phyloP scores from a whole-genome alignment of 2,797 vertebrate species.

The Onychomys leucogaster region DNA sequence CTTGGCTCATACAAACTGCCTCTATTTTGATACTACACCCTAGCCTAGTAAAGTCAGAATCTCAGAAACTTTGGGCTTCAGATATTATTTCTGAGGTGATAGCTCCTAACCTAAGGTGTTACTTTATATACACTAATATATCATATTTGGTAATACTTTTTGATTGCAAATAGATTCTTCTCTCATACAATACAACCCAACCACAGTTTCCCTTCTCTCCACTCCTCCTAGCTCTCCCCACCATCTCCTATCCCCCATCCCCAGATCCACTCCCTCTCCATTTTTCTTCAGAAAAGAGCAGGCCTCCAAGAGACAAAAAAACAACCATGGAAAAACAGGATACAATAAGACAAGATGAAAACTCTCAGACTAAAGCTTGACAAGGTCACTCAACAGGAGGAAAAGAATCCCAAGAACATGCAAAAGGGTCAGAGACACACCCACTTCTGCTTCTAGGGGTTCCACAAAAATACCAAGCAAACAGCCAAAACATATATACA shows the following conservation, averaged over 20 bases:
- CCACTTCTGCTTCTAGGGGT: not conserved
- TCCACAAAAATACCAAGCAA: not conserved
- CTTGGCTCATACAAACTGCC: not conserved
- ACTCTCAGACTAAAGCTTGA: not conserved
- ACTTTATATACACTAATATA: slow-evolving; percentile 34
- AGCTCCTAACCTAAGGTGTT: slow-evolving; percentile 16
- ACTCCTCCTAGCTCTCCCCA: too few species aligned
- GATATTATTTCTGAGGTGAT: slow-evolving; percentile 38
- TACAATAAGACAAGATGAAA: not conserved
- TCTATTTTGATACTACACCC: slow-evolving; percentile 46
- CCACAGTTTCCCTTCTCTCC: not conserved
- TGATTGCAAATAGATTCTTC: not conserved
- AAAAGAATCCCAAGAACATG: not conserved
- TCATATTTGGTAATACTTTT: not conserved
- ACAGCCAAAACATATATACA: not conserved
- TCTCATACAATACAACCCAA: not conserved
- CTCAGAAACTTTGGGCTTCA: slow-evolving; percentile 23
- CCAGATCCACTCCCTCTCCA: not conserved
- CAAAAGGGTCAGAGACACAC: not conserved
- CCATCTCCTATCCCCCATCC: not conserved
- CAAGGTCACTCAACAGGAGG: not conserved
- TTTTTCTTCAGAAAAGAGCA: not conserved
- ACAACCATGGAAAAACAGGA: not conserved
- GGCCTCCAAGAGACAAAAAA: not conserved
- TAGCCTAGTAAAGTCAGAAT: slow-evolving; percentile 41